Base-by-base conservation (phyloP, 2,797 vertebrate genomes). In the Vespertilio murinus region DNA sequence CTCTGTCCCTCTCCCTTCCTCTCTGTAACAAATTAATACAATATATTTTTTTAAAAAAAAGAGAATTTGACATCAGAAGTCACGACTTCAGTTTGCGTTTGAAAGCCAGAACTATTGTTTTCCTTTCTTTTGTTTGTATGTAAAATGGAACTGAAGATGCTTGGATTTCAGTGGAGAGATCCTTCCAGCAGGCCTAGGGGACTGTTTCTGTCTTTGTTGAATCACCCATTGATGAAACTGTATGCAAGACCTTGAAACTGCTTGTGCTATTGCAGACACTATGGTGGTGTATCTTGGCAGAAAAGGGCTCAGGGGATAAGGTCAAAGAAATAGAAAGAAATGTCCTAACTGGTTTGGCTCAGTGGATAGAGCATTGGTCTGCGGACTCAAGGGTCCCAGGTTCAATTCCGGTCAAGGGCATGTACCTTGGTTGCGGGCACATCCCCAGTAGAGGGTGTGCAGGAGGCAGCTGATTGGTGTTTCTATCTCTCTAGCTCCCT, bases 201-300 rank as follows among this genome's bases (percentile, higher is more conserved):
- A 89, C 78, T 84, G 17, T 77, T 79, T 90, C 40, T 89, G 17
- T 95, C 33, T 88, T 79, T 88, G 40, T 91, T 83, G 65, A 96
- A 56, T 30, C 30, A 78, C 64, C 45, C 59, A n/a, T 89, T 92
- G 87, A 89, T 94, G 77, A 92, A 94, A 94, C 54, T 94, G 56
- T 23, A 77, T 74, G 73, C 10, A 87, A 82, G 67, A 79, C 69
- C 70, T 87, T 88, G 59, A 92, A 91, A 82, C n/a, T 42, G 17
- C 65, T 33, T 73, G 52, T 67, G 59, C 38, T 82, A 2, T 77
- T 61, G 23, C 7, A 90, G 49, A 79, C 16, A 54, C 9, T 49
- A 5, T 65, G 25, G 73, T 91, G 61, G 49, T 35, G 8, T 75
- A 89, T 91, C 47, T 94, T 93, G 73, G 54, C 77, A 77, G 56